Percentiles rank a stretch among this genome's conserved stretches.
Conservation (phyloP, 2,797 vertebrate species). For the Sebastiscus tertius region DNA sequence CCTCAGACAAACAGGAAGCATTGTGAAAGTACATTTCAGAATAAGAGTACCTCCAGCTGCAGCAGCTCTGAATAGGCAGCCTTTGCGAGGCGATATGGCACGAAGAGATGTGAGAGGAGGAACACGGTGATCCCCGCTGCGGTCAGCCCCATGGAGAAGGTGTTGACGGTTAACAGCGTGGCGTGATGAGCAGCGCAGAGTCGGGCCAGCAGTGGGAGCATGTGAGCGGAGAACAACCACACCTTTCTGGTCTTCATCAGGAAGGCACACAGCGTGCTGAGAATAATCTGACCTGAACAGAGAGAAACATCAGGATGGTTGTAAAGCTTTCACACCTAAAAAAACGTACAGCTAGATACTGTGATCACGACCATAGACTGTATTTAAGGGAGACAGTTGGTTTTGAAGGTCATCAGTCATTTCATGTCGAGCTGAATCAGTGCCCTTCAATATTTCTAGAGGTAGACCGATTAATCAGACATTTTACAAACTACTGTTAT, state of each 20-base stretch:
- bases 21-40: background rate
- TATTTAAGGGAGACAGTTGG: background rate
- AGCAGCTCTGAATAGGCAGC: constrained; percentile 78
- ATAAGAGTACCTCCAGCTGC: constrained; percentile 76
- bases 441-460: too few relatives aligned
- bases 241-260: constrained; percentile 85
- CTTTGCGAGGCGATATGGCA: constrained; percentile 82
- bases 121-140: constrained; percentile 70
- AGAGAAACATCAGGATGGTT: background rate
- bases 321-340: background rate
- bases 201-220: constrained; percentile 85
- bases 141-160: constrained; percentile 79
- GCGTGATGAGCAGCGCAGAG: constrained; percentile 74
- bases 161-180: constrained; percentile 71
- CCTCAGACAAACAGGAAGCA: background rate
- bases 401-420: background rate
- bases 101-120: constrained; percentile 80
- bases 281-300: constrained; percentile 85
- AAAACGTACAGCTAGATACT: background rate
- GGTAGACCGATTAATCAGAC: too few relatives aligned
- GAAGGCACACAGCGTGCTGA: constrained; percentile 86
- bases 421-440: background rate
- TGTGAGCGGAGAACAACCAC: constrained; percentile 86
- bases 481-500: too few relatives aligned
- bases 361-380: background rate